A percentile compares a stretch with the other conserved stretches of the same genome.
phyloP scores from a whole-genome alignment of 2,888 invertebrate species.

The Crematogaster levior region DNA sequence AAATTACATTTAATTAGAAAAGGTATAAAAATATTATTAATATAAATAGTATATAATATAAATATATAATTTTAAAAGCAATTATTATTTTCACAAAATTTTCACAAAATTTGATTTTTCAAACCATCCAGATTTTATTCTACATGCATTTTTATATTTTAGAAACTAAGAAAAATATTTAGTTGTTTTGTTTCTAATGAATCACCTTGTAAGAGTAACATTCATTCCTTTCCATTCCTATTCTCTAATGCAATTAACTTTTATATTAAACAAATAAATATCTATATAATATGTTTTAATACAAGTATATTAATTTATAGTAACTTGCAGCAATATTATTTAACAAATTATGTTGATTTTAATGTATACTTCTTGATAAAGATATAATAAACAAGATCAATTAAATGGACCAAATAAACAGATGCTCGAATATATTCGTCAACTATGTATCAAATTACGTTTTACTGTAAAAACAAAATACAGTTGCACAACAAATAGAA shows the following conservation, averaged over 20 bases:
- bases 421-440: neutral
- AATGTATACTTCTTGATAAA: neutral
- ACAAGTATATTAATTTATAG: neutral
- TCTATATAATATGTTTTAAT: neutral
- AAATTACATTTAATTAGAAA: neutral
- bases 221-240: slow-evolving; percentile 6
- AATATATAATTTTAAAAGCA: no score
- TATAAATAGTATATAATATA: no score
- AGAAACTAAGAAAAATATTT: slow-evolving; percentile 8
- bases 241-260: neutral
- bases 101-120: neutral
- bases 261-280: neutral
- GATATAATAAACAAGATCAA: neutral
- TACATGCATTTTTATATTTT: neutral
- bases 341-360: slow-evolving; percentile 7
- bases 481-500: neutral
- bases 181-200: neutral
- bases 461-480: slow-evolving; percentile 7
- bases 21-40: no score
- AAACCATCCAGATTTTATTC: neutral
- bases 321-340: neutral
- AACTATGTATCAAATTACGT: neutral
- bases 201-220: neutral
- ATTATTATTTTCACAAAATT: no score
- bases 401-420: neutral